Conservation (phyloP, 2,113 vertebrate species). For the Odontesthes bonariensis region DNA sequence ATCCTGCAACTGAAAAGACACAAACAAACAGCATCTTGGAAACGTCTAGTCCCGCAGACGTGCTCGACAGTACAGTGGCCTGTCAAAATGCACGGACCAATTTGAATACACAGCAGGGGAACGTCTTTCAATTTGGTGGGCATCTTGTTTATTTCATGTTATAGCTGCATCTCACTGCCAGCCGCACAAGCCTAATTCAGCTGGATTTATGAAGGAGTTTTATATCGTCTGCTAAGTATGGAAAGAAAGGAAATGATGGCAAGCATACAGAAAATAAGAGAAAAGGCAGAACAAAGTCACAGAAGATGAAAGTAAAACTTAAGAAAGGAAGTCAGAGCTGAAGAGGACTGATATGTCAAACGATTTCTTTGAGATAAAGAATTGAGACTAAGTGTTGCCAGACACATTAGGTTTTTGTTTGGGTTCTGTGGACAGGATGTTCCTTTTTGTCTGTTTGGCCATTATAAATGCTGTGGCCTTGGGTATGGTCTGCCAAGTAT, state of each 20-base stretch:
- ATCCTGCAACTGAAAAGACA: constrained; percentile 53
- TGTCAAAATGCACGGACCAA: constrained; percentile 75
- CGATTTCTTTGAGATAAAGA: constrained; percentile 5
- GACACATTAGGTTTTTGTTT: constrained; percentile 1
- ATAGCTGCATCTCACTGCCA: constrained; percentile 54
- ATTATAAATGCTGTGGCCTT: constrained; percentile 28
- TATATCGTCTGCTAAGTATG: constrained; percentile 45
- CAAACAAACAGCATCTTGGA: constrained; percentile 73
- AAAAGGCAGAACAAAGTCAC: constrained; percentile 14
- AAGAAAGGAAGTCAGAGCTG: constrained; percentile 9
- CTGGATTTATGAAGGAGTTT: constrained; percentile 56
- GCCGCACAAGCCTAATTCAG: constrained; percentile 55
- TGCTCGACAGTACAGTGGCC: constrained; percentile 67
- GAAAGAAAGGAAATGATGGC: constrained; percentile 23
- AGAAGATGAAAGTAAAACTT: constrained; percentile 17
- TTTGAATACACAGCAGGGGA: constrained; percentile 80
- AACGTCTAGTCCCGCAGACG: constrained; percentile 73
- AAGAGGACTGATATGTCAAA: constrained; percentile 18
- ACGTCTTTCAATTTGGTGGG: constrained; percentile 68
- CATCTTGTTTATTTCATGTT: constrained; percentile 74
- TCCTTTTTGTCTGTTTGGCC: constrained; percentile 18
- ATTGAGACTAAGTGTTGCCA: constrained; percentile 10
- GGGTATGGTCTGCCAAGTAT: constrained; percentile 48
- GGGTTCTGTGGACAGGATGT: constrained; percentile 22
- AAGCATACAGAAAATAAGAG: not conserved